Conservation (phyloP, 2,888 invertebrate species). For the Adineta ricciae region DNA sequence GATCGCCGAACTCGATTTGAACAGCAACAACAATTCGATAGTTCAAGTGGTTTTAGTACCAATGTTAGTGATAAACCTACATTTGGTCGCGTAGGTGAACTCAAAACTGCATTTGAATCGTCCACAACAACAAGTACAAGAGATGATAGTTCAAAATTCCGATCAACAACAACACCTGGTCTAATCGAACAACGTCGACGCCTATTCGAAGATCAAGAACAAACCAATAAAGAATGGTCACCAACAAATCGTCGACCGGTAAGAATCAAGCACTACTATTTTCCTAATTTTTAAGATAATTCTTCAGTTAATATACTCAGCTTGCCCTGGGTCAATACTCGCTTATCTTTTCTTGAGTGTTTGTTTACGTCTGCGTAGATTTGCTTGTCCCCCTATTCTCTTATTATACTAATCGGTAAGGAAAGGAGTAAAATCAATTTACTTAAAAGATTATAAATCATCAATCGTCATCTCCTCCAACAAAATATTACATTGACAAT, state of each 20-base stretch:
- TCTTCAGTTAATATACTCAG: background rate
- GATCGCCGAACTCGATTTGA: background rate
- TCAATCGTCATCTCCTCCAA: background rate
- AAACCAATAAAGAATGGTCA: background rate
- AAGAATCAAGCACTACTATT: background rate
- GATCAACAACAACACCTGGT: background rate
- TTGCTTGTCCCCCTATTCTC: background rate
- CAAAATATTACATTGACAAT: background rate
- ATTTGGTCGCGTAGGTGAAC: background rate
- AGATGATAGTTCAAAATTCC: background rate
- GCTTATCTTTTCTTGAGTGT: background rate
- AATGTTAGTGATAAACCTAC: background rate
- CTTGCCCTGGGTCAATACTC: background rate
- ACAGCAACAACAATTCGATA: background rate
- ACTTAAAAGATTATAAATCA: background rate
- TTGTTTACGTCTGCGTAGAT: background rate
- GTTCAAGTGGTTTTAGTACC: background rate
- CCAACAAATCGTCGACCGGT: background rate
- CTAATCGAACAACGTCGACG: conserved; percentile 2
- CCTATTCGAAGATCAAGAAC: background rate
- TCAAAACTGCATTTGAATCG: conserved; percentile 7
- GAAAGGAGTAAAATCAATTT: conserved; percentile 1
- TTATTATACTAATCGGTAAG: background rate
- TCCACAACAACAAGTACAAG: background rate
- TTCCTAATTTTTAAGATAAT: background rate